Conservation (phyloP, 2,797 vertebrate genomes). For the Darevskia mixta region DNA sequence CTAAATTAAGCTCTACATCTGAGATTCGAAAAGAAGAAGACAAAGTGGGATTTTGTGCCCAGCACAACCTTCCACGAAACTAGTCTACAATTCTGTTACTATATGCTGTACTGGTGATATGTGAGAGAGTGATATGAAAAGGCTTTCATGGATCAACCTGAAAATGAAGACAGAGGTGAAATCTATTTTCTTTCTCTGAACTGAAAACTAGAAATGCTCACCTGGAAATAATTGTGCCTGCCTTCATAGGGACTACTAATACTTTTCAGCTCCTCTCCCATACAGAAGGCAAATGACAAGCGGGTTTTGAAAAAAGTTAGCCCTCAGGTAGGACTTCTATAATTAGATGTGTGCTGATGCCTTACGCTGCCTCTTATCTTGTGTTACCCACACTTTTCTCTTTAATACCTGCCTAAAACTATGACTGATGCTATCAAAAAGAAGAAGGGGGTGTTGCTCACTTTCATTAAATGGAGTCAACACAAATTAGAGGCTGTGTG, state of each 20-base stretch:
- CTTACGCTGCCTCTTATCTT: background rate
- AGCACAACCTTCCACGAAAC: background rate
- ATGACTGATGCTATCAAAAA: conserved; percentile 6
- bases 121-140: background rate
- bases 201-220: conserved; percentile 7
- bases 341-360: conserved; percentile 10
- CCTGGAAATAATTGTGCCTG: conserved; percentile 1
- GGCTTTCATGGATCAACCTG: background rate
- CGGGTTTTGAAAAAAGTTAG: background rate
- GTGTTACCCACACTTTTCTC: background rate
- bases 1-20: background rate
- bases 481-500: conserved; percentile 7
- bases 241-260: background rate
- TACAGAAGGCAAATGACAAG: background rate
- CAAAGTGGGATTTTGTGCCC: background rate
- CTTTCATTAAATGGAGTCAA: conserved; percentile 25
- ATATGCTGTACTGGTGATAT: background rate
- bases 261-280: background rate
- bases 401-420: conserved; percentile 21
- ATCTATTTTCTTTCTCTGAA: background rate
- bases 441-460: background rate
- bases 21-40: background rate
- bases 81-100: background rate
- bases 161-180: background rate
- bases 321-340: background rate